Evolutionary conservation across 2,113 vertebrate genomes (phyloP).

Genomic region (Etia nguti): DNA sequence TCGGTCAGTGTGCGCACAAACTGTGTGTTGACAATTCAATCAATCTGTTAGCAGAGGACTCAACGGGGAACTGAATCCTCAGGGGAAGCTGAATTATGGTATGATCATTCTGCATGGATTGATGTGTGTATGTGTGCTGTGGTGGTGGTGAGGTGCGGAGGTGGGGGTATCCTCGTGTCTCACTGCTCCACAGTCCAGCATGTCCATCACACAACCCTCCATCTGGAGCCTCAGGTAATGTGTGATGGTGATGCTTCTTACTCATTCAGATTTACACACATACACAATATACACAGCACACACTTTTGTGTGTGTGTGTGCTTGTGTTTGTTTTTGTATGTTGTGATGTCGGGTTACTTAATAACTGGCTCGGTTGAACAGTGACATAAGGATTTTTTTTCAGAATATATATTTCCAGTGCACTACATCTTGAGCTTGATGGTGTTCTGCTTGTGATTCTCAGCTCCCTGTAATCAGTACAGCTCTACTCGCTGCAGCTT

Average conservation of each 20-base stretch:
- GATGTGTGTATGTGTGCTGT: background rate
- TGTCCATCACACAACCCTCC: background rate
- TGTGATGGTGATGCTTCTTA: background rate
- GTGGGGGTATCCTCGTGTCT: background rate
- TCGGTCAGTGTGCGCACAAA: background rate
- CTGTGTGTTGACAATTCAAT: background rate
- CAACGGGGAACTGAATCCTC: background rate
- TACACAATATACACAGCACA: background rate
- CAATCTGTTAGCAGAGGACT: background rate
- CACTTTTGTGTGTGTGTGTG: background rate
- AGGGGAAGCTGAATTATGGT: background rate
- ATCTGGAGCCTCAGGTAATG: background rate
- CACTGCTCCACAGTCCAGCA: background rate
- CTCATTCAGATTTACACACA: background rate
- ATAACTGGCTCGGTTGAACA: background rate
- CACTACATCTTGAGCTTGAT: background rate
- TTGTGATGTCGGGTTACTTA: background rate
- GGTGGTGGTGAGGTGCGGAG: background rate
- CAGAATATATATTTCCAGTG: background rate
- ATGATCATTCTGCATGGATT: background rate
- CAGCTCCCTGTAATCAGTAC: background rate
- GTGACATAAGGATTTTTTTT: background rate
- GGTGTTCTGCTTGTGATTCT: background rate
- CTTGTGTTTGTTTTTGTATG: background rate
- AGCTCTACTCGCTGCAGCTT: background rate